Conservation (phyloP, 1,140 invertebrate genomes). For the Anoplolepis gracilipes region DNA sequence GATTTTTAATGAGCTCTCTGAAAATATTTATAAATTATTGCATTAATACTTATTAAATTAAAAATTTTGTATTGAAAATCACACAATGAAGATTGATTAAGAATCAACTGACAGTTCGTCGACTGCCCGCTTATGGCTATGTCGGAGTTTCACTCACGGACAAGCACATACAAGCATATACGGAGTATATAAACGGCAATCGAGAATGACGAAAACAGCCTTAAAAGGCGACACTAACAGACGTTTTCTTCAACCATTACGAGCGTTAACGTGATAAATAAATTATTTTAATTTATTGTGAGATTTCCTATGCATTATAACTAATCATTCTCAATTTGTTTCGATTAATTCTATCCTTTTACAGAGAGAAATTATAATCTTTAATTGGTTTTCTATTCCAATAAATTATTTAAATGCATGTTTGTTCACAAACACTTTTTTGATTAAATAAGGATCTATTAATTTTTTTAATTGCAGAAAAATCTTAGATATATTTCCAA, state of each 20-base stretch:
- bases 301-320: neutral
- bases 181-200: slow-evolving; percentile 4
- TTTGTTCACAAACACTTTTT: neutral
- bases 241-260: neutral
- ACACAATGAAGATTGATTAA: slow-evolving; percentile 19
- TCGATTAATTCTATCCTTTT: neutral
- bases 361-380: neutral
- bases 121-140: slow-evolving; percentile 42
- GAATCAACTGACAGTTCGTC: slow-evolving; percentile 40
- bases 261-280: neutral
- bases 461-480: neutral
- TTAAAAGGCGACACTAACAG: slow-evolving; percentile 61
- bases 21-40: neutral
- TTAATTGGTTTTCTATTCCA: neutral
- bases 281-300: neutral
- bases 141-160: slow-evolving; percentile 35
- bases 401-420: neutral
- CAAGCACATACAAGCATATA: no score
- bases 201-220: slow-evolving; percentile 58
- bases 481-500: neutral
- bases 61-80: neutral
- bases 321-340: slow-evolving; percentile 1
- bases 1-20: neutral
- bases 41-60: neutral
- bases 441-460: neutral